Percentiles rank a stretch among this genome's conserved stretches.
phyloP scores from a whole-genome alignment of 92 coral and sea anemone species.

The Plumapathes pennacea region DNA sequence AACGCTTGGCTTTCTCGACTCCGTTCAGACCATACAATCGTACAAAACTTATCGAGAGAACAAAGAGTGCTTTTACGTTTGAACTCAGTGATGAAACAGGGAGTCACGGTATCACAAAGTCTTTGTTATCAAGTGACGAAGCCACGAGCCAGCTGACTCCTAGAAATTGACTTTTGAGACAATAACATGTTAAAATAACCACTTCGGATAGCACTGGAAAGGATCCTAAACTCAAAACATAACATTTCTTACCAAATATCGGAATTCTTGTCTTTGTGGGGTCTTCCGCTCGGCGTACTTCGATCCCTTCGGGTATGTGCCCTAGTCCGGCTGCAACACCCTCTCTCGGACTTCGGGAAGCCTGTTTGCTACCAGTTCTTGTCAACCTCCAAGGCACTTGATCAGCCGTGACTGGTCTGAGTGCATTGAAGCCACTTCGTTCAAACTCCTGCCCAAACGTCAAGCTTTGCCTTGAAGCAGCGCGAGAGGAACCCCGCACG shows the following conservation, averaged over 20 bases:
- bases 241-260: conserved; percentile 73
- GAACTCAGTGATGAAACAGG: no score
- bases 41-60: no score
- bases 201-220: neutral
- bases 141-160: no score
- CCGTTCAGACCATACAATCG: no score
- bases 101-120: no score
- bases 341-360: conserved; percentile 59
- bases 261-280: conserved; percentile 86
- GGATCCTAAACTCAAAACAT: neutral
- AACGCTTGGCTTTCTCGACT: no score
- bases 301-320: conserved; percentile 92
- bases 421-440: conserved; percentile 53
- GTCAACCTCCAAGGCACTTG: conserved; percentile 98
- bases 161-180: no score
- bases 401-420: conserved; percentile 96
- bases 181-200: no score
- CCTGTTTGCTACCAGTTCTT: conserved; percentile 65
- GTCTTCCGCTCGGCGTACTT: conserved; percentile 88
- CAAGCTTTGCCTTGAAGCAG: conserved; percentile 76
- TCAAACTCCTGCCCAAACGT: conserved; percentile 72
- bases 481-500: conserved; percentile 88
- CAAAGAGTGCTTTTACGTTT: no score
- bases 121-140: no score
- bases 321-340: conserved; percentile 62